These are phyloP conservation scores for Pseudorhombus dupliciocellatus DNA, from an alignment of 2,113 vertebrate species.

Conservation along the genomic window DNA sequence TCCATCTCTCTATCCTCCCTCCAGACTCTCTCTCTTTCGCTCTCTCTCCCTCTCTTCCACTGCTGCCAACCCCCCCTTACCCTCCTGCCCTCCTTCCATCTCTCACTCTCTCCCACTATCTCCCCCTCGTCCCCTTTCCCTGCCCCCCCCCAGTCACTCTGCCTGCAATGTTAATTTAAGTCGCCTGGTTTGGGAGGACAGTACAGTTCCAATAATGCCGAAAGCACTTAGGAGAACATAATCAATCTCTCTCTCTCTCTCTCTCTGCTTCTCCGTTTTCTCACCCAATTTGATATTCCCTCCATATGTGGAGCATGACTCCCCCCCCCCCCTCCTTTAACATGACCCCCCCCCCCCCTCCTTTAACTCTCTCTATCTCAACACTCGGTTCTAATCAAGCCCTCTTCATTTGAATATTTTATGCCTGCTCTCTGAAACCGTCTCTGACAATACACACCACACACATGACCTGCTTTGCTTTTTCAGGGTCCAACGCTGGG, in stretches of 20 bases:
- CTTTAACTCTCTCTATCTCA: slow-evolving; percentile 41
- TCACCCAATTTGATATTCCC: slow-evolving; percentile 65
- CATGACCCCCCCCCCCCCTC: slow-evolving; percentile 34
- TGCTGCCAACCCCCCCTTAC: slow-evolving; percentile 56
- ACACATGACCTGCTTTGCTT: neutral
- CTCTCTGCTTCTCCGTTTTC: slow-evolving; percentile 48
- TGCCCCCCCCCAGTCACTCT: slow-evolving; percentile 52
- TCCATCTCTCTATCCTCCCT: slow-evolving; percentile 65
- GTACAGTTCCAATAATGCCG: slow-evolving; percentile 75
- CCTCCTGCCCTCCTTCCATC: slow-evolving; percentile 45
- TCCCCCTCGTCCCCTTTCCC: slow-evolving; percentile 31
- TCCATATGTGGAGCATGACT: slow-evolving; percentile 57
- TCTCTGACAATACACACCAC: slow-evolving; percentile 8
- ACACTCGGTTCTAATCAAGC: slow-evolving; percentile 43
- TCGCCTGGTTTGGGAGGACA: slow-evolving; percentile 72
- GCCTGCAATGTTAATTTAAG: slow-evolving; percentile 76
- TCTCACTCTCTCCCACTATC: slow-evolving; percentile 48
- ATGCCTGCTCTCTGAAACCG: slow-evolving; percentile 38
- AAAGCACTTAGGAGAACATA: slow-evolving; percentile 79
- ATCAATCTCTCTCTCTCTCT: slow-evolving; percentile 74
- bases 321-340: slow-evolving; percentile 43
- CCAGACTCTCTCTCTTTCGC: slow-evolving; percentile 54
- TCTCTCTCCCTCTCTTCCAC: slow-evolving; percentile 55
- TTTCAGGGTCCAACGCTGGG: neutral
- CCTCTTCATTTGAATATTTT: slow-evolving; percentile 48